Evolutionary conservation across 2,113 vertebrate species (phyloP).

Genomic region (Rhinopomastus cyanomelas): DNA sequence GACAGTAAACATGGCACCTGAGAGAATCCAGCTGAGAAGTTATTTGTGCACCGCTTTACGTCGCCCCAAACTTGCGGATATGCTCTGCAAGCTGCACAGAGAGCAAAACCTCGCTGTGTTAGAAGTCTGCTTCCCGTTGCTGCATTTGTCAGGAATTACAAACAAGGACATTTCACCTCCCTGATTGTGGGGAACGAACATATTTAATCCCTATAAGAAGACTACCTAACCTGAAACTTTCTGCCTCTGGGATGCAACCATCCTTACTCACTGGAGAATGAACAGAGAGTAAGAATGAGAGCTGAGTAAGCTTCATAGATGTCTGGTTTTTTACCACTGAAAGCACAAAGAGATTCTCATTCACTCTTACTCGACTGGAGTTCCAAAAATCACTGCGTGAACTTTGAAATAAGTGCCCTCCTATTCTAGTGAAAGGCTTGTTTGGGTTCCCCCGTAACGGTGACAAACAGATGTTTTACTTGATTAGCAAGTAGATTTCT

Average conservation of each 20-base stretch:
- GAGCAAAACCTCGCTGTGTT: background rate
- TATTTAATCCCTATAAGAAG: background rate
- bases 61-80: background rate
- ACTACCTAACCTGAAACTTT: background rate
- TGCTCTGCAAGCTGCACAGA: background rate
- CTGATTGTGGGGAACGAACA: background rate
- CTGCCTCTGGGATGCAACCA: background rate
- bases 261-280: background rate
- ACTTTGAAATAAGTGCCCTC: background rate
- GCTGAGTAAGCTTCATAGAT: background rate
- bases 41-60: slow-evolving; percentile 21
- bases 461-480: background rate
- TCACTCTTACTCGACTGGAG: background rate
- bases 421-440: background rate
- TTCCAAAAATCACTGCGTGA: background rate
- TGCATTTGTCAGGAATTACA: slow-evolving; percentile 20
- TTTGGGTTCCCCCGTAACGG: accelerated
- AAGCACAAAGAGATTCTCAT: background rate
- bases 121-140: background rate
- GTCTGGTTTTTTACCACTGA: background rate
- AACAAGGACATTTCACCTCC: background rate
- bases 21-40: slow-evolving; percentile 20
- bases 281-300: background rate
- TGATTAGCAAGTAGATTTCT: background rate
- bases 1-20: background rate